These are phyloP conservation scores for Epicampocera succincta DNA, from an alignment of 2,888 invertebrate genomes.

Conservation along the genomic window DNA sequence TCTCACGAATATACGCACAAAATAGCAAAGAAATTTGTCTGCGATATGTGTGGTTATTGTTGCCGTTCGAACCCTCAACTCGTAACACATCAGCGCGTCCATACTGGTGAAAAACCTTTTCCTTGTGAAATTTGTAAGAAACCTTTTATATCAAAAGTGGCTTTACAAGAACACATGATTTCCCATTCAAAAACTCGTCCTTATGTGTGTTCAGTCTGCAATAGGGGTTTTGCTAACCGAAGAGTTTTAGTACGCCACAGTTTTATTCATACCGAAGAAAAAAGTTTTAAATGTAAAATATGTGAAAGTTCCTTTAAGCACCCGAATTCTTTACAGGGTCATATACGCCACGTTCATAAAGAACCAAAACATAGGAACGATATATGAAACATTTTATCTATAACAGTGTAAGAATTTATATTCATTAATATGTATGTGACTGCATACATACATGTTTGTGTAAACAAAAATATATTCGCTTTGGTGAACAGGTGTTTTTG, in stretches of 20 bases:
- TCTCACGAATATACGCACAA: conserved; percentile 75
- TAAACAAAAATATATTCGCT: too few relatives aligned
- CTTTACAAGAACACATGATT: conserved; percentile 76
- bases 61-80: conserved; percentile 75
- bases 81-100: conserved; percentile 75
- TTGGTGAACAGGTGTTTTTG: too few relatives aligned
- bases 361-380: conserved; percentile 24
- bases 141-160: conserved; percentile 74
- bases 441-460: too few relatives aligned
- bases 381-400: not conserved
- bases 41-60: conserved; percentile 77
- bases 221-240: conserved; percentile 75
- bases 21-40: conserved; percentile 76
- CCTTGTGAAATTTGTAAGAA: conserved; percentile 75
- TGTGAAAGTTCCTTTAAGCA: conserved; percentile 78
- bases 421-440: too few relatives aligned
- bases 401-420: too few relatives aligned
- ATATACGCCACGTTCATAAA: conserved; percentile 74
- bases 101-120: conserved; percentile 77
- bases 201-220: conserved; percentile 75
- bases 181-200: conserved; percentile 77
- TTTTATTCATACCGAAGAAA: conserved; percentile 75
- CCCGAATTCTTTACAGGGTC: conserved; percentile 78
- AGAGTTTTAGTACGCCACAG: conserved; percentile 76
- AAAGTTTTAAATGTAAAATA: conserved; percentile 78